Base-by-base conservation (phyloP, 2,113 vertebrate species). In the Leptodactylus fuscus region DNA sequence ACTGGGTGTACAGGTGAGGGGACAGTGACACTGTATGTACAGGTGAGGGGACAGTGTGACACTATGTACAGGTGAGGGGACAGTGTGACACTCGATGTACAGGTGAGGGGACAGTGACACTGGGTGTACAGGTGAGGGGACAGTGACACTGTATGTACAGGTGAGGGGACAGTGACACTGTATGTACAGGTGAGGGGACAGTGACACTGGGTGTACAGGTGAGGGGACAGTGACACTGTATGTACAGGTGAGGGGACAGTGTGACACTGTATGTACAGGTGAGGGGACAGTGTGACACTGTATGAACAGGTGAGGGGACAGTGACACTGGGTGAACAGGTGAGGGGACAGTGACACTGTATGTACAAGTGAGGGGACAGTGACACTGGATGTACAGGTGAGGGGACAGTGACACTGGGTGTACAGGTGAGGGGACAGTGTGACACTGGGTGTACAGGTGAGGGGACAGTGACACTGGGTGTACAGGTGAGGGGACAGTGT, bases 181-280 rank as follows among this genome's bases (percentile, higher is more conserved):
- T 18, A 46, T 41, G 11, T 82, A 83, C 81, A 74, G 81, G 81
- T 73, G 32, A 58, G n/a, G n/a, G 81, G 51, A n/a, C n/a, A n/a
- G n/a, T n/a, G 15, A 34, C 15, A 34, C 22, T 46, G 44, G 41
- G 2, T 29, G 13, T 73, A 53, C 74, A 53, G 74, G 27, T 77
- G 27, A 49, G 74, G 48, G 48, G 41, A 13, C 32, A 36, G n/a
- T n/a, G n/a, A 6, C 32, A 36, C n/a, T 49, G 22, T 27, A 41
- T 44, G 29, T n/a, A 49, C 20, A 70, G 62, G 29, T 70, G n/a
- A 51, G 75, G 49, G 49, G 44, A n/a, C 20, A n/a, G 53, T 5
- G 53, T 22, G 16, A 15, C 13, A 48, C 46, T 48, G 46, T 8
- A 48, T 48, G 46, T 2, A 41, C 46, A 48, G 46, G 46, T 48